A percentile compares a stretch with the other conserved stretches of the same genome.
phyloP scores from a whole-genome alignment of 2,888 invertebrate genomes.

The Stenurella melanura region DNA sequence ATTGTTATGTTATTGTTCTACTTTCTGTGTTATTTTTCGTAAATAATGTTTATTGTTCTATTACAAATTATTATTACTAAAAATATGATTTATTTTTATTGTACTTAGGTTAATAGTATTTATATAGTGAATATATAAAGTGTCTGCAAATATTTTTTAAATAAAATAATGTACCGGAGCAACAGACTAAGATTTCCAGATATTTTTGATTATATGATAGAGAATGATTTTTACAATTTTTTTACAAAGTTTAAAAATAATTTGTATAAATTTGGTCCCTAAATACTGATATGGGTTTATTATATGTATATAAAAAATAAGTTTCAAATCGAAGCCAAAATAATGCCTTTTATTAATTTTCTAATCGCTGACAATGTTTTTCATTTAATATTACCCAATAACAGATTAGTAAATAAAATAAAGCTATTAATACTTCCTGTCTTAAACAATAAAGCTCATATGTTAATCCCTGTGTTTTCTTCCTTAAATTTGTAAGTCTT shows the following conservation, averaged over 20 bases:
- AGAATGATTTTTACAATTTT: neutral
- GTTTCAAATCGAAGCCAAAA: neutral
- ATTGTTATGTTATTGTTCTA: slow-evolving; percentile 34
- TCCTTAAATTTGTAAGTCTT: neutral
- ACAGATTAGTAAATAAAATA: neutral
- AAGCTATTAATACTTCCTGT: neutral
- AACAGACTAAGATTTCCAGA: neutral
- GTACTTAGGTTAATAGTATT: slow-evolving; percentile 1
- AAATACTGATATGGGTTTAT: neutral
- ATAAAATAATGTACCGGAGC: neutral
- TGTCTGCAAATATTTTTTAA: slow-evolving; percentile 1
- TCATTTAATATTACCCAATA: neutral
- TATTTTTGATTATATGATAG: neutral
- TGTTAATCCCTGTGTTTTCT: neutral
- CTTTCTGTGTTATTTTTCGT: slow-evolving; percentile 19
- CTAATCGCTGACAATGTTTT: neutral
- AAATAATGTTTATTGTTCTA: slow-evolving; percentile 5
- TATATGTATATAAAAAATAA: neutral
- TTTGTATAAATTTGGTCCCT: slow-evolving; percentile 1
- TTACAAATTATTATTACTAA: neutral
- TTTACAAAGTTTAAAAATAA: neutral
- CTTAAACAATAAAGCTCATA: neutral
- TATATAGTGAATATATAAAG: neutral
- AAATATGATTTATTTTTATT: neutral
- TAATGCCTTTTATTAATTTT: neutral